phyloP scores from a whole-genome alignment of 1,140 invertebrate genomes.

The Pogonomyrmex californicus region DNA sequence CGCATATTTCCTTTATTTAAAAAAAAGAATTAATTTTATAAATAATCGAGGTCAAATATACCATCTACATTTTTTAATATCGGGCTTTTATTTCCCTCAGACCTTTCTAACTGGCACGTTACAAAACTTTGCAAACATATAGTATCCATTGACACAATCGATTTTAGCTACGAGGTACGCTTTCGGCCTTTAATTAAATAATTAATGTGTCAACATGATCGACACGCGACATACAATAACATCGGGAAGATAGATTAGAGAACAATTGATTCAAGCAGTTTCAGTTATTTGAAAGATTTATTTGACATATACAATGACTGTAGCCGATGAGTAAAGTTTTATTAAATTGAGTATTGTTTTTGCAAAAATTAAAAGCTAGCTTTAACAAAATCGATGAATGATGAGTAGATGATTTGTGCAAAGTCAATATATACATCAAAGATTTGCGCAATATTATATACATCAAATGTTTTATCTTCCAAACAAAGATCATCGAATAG shows the following conservation, averaged over 20 bases:
- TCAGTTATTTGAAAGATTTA: background rate
- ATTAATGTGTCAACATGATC: background rate
- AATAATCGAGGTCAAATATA: constrained; percentile 88
- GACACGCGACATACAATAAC: constrained; percentile 5
- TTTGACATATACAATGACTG: background rate
- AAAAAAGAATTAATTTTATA: constrained; percentile 89
- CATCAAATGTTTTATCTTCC: constrained; percentile 84
- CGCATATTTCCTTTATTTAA: constrained; percentile 89
- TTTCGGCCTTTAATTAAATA: constrained; percentile 40
- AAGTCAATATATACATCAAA: constrained; percentile 71
- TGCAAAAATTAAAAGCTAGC: constrained; percentile 3
- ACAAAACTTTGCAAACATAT: constrained; percentile 93
- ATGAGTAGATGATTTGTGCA: background rate
- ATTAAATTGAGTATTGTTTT: constrained; percentile 9
- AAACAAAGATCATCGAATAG: constrained; percentile 89
- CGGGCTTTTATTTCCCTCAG: constrained; percentile 95
- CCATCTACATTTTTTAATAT: constrained; percentile 93
- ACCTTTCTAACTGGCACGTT: constrained; percentile 94
- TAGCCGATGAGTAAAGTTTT: background rate
- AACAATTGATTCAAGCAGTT: background rate
- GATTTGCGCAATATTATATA: constrained; percentile 10
- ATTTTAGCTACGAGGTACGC: constrained; percentile 91
- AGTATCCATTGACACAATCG: constrained; percentile 92
- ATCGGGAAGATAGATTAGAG: background rate
- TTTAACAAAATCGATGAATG: background rate